Evolutionary conservation across 30 jellyfish, hydroid and myxozoan species (phyloP).

Genomic region (Clytia hemisphaerica): DNA sequence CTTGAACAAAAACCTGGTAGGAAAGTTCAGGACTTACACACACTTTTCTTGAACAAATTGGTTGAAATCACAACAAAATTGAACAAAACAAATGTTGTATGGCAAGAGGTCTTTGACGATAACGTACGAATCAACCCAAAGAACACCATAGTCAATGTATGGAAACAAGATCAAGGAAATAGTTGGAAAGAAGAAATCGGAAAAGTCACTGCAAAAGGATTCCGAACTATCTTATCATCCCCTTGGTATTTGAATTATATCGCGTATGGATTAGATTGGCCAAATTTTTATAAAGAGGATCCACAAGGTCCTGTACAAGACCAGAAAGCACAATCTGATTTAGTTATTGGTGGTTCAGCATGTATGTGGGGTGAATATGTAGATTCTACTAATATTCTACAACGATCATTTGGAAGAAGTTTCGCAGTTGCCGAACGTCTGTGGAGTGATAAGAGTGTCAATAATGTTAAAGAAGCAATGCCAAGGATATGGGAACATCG

Average conservation of each 20-base stretch:
- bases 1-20: background rate
- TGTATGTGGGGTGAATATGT: constrained; percentile 99
- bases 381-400: constrained; percentile 60
- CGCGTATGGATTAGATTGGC: constrained; percentile 90
- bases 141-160: constrained; percentile 52
- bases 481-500: constrained; percentile 85
- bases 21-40: constrained; percentile 14
- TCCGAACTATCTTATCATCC: constrained; percentile 62
- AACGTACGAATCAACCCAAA: constrained; percentile 59
- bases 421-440: constrained; percentile 87
- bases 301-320: too few relatives aligned
- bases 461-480: constrained; percentile 44
- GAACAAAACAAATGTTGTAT: constrained; percentile 47
- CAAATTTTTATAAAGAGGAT: constrained; percentile 65
- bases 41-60: constrained; percentile 31
- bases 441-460: constrained; percentile 59
- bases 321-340: constrained; percentile 57
- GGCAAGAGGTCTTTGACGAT: constrained; percentile 94
- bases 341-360: constrained; percentile 97
- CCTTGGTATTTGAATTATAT: constrained; percentile 78
- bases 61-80: constrained; percentile 44
- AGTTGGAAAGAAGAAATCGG: constrained; percentile 71
- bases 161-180: constrained; percentile 66
- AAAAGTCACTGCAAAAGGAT: constrained; percentile 51
- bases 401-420: constrained; percentile 46